A percentile compares a stretch with the other conserved stretches of the same genome.
These are phyloP conservation scores for Seriola quinqueradiata DNA, from an alignment of 2,113 vertebrate species.

Conservation along the genomic window DNA sequence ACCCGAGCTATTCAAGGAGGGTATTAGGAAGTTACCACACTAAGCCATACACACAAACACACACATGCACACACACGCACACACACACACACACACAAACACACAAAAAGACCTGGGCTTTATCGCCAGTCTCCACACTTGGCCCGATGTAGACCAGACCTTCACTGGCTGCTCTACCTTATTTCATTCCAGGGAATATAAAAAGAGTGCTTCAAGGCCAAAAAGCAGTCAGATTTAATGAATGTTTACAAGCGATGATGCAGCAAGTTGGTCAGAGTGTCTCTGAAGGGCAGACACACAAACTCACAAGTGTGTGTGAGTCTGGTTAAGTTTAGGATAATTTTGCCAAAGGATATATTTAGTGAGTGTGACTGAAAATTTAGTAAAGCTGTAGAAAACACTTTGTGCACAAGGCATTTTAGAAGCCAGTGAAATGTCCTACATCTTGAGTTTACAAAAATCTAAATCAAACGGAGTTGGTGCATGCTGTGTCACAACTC, in stretches of 20 bases:
- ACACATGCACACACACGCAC: slow-evolving; percentile 17
- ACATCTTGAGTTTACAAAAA: not conserved
- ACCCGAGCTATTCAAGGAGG: slow-evolving; percentile 41
- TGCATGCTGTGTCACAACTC: not conserved
- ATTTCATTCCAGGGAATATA: slow-evolving; percentile 48
- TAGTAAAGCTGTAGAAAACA: not conserved
- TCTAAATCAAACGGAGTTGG: not conserved
- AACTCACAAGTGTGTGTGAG: not conserved
- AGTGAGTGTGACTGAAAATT: slow-evolving; percentile 11
- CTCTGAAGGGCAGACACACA: slow-evolving; percentile 43
- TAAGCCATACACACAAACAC: slow-evolving; percentile 14
- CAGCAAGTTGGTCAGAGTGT: slow-evolving; percentile 56
- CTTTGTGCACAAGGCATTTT: not conserved
- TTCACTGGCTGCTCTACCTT: slow-evolving; percentile 32
- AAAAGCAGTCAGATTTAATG: slow-evolving; percentile 57
- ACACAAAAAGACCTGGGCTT: slow-evolving; percentile 45
- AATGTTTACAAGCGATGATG: slow-evolving; percentile 74
- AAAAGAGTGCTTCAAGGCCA: slow-evolving; percentile 24
- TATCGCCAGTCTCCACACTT: slow-evolving; percentile 71
- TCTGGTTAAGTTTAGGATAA: not conserved
- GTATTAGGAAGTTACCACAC: slow-evolving; percentile 40
- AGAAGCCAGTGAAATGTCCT: not conserved
- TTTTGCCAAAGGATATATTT: slow-evolving; percentile 19
- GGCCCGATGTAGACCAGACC: slow-evolving; percentile 40
- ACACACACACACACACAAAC: not conserved